These are phyloP conservation scores for Pogona vitticeps DNA, from an alignment of 2,113 vertebrate species.

Conservation along the genomic window DNA sequence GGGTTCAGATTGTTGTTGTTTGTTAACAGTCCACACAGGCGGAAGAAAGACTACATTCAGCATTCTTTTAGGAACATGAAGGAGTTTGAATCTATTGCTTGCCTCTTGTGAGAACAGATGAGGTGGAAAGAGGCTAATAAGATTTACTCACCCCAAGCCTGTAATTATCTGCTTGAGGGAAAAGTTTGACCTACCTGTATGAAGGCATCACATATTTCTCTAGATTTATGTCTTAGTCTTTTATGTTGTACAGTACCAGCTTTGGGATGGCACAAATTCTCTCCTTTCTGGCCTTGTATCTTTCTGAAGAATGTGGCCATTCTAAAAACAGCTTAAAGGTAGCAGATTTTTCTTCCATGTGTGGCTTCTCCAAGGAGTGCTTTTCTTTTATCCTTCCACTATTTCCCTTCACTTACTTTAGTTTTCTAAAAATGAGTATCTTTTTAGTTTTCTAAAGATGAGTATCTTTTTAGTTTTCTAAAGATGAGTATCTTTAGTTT, in stretches of 20 bases:
- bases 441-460: too few relatives aligned
- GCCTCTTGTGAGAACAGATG: slow-evolving; percentile 67
- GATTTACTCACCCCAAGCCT: slow-evolving; percentile 80
- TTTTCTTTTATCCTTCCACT: slow-evolving; percentile 44
- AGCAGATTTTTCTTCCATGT: slow-evolving; percentile 46
- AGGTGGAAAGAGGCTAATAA: slow-evolving; percentile 78
- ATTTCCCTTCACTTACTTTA: slow-evolving; percentile 3
- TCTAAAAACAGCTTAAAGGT: slow-evolving; percentile 63
- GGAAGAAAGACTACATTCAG: slow-evolving; percentile 47
- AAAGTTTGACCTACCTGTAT: slow-evolving; percentile 80
- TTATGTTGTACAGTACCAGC: slow-evolving; percentile 75
- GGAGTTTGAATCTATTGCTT: slow-evolving; percentile 58
- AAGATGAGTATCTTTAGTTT: too few relatives aligned
- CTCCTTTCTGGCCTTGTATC: slow-evolving; percentile 65
- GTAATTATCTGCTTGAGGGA: slow-evolving; percentile 83
- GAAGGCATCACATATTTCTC: slow-evolving; percentile 79
- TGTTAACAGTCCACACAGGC: not conserved
- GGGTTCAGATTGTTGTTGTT: not conserved
- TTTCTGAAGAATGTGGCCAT: slow-evolving; percentile 65
- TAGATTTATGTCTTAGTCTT: slow-evolving; percentile 74
- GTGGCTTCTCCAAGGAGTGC: slow-evolving; percentile 57
- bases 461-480: too few relatives aligned
- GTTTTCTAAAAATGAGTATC: too few relatives aligned
- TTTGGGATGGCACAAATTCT: slow-evolving; percentile 68
- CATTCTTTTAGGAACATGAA: slow-evolving; percentile 13